phyloP scores from a whole-genome alignment of 2,113 vertebrate genomes.

The Sinocyclocheilus anshuiensis region DNA sequence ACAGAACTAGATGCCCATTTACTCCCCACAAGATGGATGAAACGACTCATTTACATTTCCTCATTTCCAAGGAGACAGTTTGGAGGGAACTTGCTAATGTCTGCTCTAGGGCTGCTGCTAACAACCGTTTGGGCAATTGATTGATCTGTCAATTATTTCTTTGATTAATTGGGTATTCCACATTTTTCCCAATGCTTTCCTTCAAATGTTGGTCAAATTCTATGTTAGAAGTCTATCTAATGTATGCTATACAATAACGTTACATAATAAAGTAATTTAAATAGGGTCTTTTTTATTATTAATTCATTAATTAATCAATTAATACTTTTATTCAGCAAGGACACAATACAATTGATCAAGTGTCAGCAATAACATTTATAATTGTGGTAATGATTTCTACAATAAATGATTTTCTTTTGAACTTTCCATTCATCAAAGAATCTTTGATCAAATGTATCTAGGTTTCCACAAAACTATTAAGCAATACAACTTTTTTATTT shows the following conservation, averaged over 20 bases:
- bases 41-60: slow-evolving; percentile 8
- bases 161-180: neutral
- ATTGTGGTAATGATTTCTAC: too few species aligned
- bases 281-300: neutral
- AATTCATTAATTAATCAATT: neutral
- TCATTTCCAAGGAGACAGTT: slow-evolving; percentile 7
- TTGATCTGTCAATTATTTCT: neutral
- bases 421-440: neutral
- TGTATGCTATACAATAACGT: neutral
- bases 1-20: slow-evolving; percentile 6
- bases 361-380: neutral
- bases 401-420: too few species aligned
- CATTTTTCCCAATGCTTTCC: neutral
- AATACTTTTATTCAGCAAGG: neutral
- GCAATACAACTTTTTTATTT: too few species aligned
- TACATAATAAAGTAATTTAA: neutral
- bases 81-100: slow-evolving; percentile 1
- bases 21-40: neutral
- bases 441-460: neutral
- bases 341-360: neutral
- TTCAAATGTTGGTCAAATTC: neutral
- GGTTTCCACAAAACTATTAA: neutral
- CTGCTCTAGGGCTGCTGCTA: neutral
- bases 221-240: neutral
- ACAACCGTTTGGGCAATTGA: neutral